Percentiles rank a stretch among this genome's conserved stretches.
Evolutionary conservation across 2,888 invertebrate genomes (phyloP).

Genomic region (Plebejus anna): DNA sequence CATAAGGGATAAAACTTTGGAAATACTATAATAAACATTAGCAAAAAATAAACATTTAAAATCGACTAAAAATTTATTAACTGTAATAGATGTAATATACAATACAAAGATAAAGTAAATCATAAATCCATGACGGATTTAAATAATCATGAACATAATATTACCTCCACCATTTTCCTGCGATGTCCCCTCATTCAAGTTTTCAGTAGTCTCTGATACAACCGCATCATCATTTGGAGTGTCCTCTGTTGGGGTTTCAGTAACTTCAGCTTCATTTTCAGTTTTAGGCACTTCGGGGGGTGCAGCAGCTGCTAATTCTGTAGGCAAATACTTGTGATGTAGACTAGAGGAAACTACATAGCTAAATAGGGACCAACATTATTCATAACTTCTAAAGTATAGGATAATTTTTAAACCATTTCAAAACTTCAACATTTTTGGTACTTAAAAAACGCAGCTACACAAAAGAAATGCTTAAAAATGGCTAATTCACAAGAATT

Average conservation of each 20-base stretch:
- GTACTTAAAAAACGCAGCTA: too few relatives aligned
- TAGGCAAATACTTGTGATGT: slow-evolving; percentile 9
- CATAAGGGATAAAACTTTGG: not conserved
- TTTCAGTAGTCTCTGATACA: slow-evolving; percentile 47
- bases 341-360: not conserved
- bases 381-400: too few relatives aligned
- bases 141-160: too few relatives aligned
- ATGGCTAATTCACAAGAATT: too few relatives aligned
- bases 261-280: slow-evolving; percentile 44
- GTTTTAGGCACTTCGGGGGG: slow-evolving; percentile 51
- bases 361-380: not conserved
- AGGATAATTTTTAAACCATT: too few relatives aligned
- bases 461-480: too few relatives aligned
- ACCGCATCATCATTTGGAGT: slow-evolving; percentile 41
- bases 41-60: not conserved
- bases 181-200: slow-evolving; percentile 42
- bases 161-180: slow-evolving; percentile 59
- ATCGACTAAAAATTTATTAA: too few relatives aligned
- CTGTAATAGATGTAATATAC: too few relatives aligned
- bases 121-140: too few relatives aligned
- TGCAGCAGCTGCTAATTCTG: slow-evolving; percentile 43
- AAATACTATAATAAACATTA: not conserved
- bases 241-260: slow-evolving; percentile 43
- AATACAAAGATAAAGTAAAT: too few relatives aligned
- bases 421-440: too few relatives aligned